phyloP scores from a whole-genome alignment of 2,888 invertebrate genomes.

The Ptychoptera contaminata region DNA sequence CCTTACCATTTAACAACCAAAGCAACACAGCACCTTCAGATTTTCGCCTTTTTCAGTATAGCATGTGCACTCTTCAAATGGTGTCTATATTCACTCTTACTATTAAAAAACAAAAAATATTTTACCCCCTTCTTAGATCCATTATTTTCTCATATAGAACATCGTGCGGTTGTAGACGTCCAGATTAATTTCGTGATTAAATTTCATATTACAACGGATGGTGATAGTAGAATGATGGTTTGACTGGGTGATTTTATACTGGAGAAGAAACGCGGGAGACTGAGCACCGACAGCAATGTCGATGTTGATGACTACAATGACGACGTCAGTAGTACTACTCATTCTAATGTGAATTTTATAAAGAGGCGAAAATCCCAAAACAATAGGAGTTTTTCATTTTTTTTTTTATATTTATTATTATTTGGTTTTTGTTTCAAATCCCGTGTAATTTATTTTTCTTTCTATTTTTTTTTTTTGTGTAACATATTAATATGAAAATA shows the following conservation, averaged over 20 bases:
- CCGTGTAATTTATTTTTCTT: too few relatives aligned
- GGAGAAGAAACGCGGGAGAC: too few relatives aligned
- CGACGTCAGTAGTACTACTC: too few relatives aligned
- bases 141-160: background rate
- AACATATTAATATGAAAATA: too few relatives aligned
- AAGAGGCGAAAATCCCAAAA: background rate
- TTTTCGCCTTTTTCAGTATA: background rate
- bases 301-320: too few relatives aligned
- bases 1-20: too few relatives aligned
- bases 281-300: too few relatives aligned
- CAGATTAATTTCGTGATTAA: conserved; percentile 5
- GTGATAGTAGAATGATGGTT: too few relatives aligned
- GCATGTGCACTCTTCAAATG: background rate
- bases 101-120: too few relatives aligned
- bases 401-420: background rate
- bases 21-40: background rate
- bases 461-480: too few relatives aligned
- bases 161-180: conserved; percentile 3
- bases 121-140: background rate
- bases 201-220: background rate
- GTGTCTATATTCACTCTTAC: too few relatives aligned
- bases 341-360: background rate
- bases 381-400: background rate
- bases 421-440: background rate
- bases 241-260: too few relatives aligned